Base-by-base conservation (phyloP, 1,140 invertebrate species). In the Metaphire vulgaris region DNA sequence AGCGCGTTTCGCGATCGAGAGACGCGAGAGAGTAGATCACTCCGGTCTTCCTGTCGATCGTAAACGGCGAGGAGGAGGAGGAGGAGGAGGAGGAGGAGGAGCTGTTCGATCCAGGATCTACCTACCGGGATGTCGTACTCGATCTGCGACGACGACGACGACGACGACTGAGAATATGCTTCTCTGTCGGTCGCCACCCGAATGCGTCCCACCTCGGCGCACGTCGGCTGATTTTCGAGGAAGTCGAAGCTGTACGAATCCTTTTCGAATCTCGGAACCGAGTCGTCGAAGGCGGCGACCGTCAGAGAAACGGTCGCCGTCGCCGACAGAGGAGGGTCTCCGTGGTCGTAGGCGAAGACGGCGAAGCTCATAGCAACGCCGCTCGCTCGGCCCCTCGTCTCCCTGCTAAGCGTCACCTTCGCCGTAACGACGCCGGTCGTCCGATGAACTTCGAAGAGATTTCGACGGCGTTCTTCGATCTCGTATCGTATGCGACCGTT, bases 1-100 rank as follows among this genome's bases (percentile, higher is more conserved):
- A 88, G 79, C 91, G 91, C 1, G 84, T 85, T 88, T 98, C 96
- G 76, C 95, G 87, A 83, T 98, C 96, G 34, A 98, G 86, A 12
- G 88, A 81, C 16, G 89, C 87, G 15, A 90, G 89, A 1, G 83
- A 82, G 0, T 94, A 91, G 78, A 98, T 93, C 0, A 93, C 91
- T 0, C 95, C 96, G 0, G 91, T 93, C 33, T 90, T 88, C n/a
- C 16, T n/a, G 34, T 73, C 33, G 26, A 73, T 73, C 16, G 21
- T 56, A 41, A 73, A 73, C 33, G 31, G 41, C 6, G 41, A n/a
- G n/a, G n/a, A n/a, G n/a, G n/a, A n/a, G n/a, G n/a, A n/a, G n/a
- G n/a, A n/a, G n/a, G n/a, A n/a, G n/a, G n/a, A n/a, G n/a, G n/a
- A n/a, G n/a, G n/a, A n/a, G n/a, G n/a, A n/a, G n/a, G n/a, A n/a